Evolutionary conservation across 2,113 vertebrate species (phyloP), one percentile per base, ranked within the genome.

Genomic region (Pelecanoides urinatrix): DNA sequence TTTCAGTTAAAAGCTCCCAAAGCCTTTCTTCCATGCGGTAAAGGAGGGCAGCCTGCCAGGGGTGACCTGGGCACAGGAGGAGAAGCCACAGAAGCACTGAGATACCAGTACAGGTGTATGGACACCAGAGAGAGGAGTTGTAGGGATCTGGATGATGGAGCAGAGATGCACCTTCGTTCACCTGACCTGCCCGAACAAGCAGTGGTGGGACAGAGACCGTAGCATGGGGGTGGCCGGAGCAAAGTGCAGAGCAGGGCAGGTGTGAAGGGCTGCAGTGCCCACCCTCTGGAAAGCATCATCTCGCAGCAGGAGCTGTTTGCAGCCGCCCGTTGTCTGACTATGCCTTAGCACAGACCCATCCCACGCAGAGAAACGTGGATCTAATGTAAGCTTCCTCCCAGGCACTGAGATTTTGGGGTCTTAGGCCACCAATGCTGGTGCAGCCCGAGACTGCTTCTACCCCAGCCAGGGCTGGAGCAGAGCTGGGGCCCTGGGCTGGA

Each of bases 281-380:
- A 16, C 18, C 15, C n/a, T 61, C 63, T 44, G 36, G 40, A 76
- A 81, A 55, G 30, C 74, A 50, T 10, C 1, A 0, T 63, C 20
- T 91, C 25, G 19, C 58, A 72, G 40, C 0, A 1, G 52, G n/a
- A 62, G 19, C 6, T 72, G 47, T 56, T 21, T 67, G 58, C 65
- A 67, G 42, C 52, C 22, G 10, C 42, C 7, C 6, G 1, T 56
- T 72, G 17, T 17, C 74, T 75, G n/a, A 34, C n/a, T 71, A 5
- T 50, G 36, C 40, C 38, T 36, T 70, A 53, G 44, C 38, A 55
- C 27, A 58, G 53, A 70, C 18, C 19, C 71, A 44, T 56, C 32
- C 47, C 15, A 42, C 0, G 0, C 3, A 58, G 36, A 16, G 21
- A 68, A 78, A 44, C 0, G 0, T 22, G 27, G 61, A 47, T 49